Conservation (phyloP, 2,888 invertebrate species). For the Rambutsinella grinnellia region DNA sequence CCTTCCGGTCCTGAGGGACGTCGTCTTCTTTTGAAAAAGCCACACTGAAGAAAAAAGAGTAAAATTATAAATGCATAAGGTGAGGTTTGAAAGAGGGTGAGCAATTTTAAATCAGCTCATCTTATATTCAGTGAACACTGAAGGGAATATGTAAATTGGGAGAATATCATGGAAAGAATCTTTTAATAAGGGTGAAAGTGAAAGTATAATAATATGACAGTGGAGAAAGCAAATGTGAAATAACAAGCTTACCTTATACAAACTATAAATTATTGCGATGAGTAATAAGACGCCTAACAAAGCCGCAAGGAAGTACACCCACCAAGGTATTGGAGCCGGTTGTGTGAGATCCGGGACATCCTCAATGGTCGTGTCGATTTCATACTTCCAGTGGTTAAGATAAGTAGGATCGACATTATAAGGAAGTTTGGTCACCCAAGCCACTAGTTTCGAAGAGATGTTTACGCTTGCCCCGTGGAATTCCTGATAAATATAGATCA, state of each 20-base stretch:
- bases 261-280: constrained; percentile 80
- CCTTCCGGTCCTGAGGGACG: constrained; percentile 81
- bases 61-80: constrained; percentile 46
- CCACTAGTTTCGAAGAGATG: constrained; percentile 82
- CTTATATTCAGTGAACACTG: no score
- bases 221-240: no score
- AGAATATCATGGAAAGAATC: no score
- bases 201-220: not conserved
- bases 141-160: no score
- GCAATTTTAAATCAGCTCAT: no score
- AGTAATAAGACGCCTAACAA: constrained; percentile 85
- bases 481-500: no score
- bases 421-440: constrained; percentile 81
- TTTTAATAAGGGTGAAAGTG: not conserved
- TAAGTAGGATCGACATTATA: constrained; percentile 78
- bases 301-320: constrained; percentile 88
- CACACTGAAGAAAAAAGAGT: constrained; percentile 76
- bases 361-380: constrained; percentile 77
- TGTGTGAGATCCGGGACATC: constrained; percentile 70
- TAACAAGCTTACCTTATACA: constrained; percentile 79
- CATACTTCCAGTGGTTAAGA: constrained; percentile 75
- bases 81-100: constrained; percentile 5
- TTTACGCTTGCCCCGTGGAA: constrained; percentile 71
- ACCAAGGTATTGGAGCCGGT: constrained; percentile 78
- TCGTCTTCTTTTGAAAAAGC: constrained; percentile 93